Conservation (phyloP, 2,888 invertebrate species). For the Sialis lutaria region DNA sequence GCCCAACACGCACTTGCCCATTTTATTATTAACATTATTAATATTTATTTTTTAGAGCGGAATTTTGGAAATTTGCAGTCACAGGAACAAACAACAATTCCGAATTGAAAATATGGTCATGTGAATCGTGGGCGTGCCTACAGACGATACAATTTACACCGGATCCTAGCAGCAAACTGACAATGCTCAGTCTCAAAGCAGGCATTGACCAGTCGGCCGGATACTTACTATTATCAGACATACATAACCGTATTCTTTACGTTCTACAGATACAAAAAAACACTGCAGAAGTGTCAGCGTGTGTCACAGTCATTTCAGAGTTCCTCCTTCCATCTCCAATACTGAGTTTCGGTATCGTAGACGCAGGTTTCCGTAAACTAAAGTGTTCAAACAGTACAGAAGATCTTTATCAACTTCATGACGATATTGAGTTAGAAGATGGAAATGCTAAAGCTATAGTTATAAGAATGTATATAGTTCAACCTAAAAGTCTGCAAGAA, state of each 20-base stretch:
- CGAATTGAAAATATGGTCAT: conserved; percentile 85
- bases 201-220: conserved; percentile 70
- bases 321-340: conserved; percentile 77
- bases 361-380: conserved; percentile 41
- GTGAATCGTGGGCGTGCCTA: conserved; percentile 87
- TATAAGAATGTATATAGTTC: conserved; percentile 58
- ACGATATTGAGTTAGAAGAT: conserved; percentile 33
- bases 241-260: conserved; percentile 68
- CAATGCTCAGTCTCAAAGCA: conserved; percentile 45
- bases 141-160: conserved; percentile 63
- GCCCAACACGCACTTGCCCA: too few species aligned
- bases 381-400: conserved; percentile 31
- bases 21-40: too few species aligned
- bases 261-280: conserved; percentile 56
- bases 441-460: conserved; percentile 28
- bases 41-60: conserved; percentile 28
- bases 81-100: conserved; percentile 83
- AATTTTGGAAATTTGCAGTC: conserved; percentile 92
- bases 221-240: conserved; percentile 77
- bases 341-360: conserved; percentile 74
- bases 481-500: conserved; percentile 79
- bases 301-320: conserved; percentile 62
- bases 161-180: conserved; percentile 22
- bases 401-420: conserved; percentile 33
- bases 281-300: conserved; percentile 36